A percentile compares a stretch with the other conserved stretches of the same genome.
Evolutionary conservation across 35 echinoderm and acorn worm species (phyloP).

Genomic region (Apostichopus japonicus): DNA sequence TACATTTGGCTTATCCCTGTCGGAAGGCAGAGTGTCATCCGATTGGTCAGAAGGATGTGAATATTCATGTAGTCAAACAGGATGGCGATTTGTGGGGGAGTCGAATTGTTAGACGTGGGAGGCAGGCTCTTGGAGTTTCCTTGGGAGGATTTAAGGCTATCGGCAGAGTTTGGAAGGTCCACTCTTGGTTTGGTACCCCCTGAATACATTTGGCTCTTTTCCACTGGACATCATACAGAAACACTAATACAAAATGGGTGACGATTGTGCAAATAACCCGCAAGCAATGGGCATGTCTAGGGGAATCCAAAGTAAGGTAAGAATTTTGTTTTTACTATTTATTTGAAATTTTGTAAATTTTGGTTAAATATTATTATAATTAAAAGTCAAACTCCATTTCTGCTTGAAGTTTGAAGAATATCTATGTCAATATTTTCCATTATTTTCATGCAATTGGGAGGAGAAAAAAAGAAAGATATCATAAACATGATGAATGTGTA

Average conservation of each 20-base stretch:
- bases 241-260: conserved; percentile 33
- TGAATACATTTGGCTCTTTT: conserved; percentile 10
- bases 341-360: no score
- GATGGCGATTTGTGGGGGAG: no score
- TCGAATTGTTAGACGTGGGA: background rate
- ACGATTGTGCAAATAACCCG: conserved; percentile 30
- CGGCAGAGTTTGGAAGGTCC: background rate
- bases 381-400: no score
- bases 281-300: conserved; percentile 42
- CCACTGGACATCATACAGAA: background rate
- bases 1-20: no score
- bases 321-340: background rate
- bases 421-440: no score
- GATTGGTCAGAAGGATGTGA: background rate
- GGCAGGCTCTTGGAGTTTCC: no score
- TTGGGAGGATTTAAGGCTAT: conserved; percentile 27
- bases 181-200: conserved; percentile 45
- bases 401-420: no score
- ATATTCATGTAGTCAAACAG: background rate
- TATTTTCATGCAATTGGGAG: no score
- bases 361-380: no score
- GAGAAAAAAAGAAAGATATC: no score
- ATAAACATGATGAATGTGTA: no score
- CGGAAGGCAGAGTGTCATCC: background rate
- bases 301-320: conserved; percentile 39